Evolutionary conservation across 1,140 invertebrate species (phyloP).

Genomic region (Heterodera schachtii): DNA sequence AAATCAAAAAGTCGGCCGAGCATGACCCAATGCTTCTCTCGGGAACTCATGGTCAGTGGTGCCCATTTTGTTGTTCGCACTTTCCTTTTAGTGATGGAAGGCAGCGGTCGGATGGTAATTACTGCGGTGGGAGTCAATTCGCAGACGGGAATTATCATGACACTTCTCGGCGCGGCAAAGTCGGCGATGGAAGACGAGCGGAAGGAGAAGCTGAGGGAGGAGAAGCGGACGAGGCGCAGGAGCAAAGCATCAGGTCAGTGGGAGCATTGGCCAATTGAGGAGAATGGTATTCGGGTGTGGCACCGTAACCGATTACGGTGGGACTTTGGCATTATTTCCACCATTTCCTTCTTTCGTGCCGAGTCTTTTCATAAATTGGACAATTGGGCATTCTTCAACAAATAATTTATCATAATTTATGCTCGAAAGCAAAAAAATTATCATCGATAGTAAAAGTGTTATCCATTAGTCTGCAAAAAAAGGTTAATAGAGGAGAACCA

Average conservation of each 20-base stretch:
- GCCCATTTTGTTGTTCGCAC: background rate
- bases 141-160: conserved; percentile 99
- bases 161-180: conserved; percentile 85
- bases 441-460: no score
- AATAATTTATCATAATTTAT: no score
- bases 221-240: conserved; percentile 50
- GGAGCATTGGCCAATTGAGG: no score
- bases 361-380: background rate
- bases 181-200: conserved; percentile 63
- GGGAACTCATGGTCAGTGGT: conserved; percentile 66
- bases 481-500: no score
- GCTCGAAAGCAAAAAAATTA: no score
- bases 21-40: conserved; percentile 95
- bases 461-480: no score
- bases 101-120: conserved; percentile 97
- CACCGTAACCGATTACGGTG: no score
- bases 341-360: background rate
- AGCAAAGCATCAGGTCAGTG: conserved; percentile 61
- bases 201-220: conserved; percentile 61
- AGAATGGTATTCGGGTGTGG: no score
- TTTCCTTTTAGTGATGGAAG: conserved; percentile 85
- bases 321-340: no score
- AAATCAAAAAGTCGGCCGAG: conserved; percentile 92
- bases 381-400: no score
- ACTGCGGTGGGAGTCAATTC: conserved; percentile 97